phyloP scores from a whole-genome alignment of 2,888 invertebrate genomes.

The Nephrotoma guestfalica region DNA sequence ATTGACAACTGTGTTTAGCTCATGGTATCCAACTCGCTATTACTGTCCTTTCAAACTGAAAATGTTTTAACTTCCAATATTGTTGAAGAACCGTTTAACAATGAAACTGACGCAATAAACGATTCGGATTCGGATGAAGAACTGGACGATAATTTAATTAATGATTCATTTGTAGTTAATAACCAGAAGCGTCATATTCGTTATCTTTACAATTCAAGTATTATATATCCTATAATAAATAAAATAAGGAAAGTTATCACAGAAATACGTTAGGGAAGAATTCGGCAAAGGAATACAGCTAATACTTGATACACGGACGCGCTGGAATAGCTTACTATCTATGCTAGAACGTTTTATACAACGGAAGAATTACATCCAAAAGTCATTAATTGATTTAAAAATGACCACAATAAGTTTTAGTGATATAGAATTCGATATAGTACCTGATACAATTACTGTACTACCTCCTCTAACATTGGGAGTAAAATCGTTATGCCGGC shows the following conservation, averaged over 20 bases:
- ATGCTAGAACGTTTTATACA: not conserved
- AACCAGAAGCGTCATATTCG: not conserved
- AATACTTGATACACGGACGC: not conserved
- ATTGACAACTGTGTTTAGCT: not conserved
- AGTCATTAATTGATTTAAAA: not conserved
- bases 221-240: not conserved
- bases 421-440: not conserved
- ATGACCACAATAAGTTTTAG: not conserved
- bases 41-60: not conserved
- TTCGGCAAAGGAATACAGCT: not conserved
- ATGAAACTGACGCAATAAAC: not conserved
- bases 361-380: not conserved
- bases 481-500: not conserved
- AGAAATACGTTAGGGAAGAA: not conserved
- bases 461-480: not conserved
- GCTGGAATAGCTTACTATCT: not conserved
- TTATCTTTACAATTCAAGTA: not conserved
- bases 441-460: not conserved
- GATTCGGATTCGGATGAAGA: not conserved
- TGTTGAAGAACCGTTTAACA: not conserved
- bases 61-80: not conserved
- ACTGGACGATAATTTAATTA: not conserved
- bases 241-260: not conserved
- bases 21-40: not conserved
- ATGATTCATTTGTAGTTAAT: not conserved